A percentile compares a stretch with the other conserved stretches of the same genome.
These are phyloP conservation scores for Iguana delicatissima DNA, from an alignment of 2,797 vertebrate genomes.

Conservation along the genomic window DNA sequence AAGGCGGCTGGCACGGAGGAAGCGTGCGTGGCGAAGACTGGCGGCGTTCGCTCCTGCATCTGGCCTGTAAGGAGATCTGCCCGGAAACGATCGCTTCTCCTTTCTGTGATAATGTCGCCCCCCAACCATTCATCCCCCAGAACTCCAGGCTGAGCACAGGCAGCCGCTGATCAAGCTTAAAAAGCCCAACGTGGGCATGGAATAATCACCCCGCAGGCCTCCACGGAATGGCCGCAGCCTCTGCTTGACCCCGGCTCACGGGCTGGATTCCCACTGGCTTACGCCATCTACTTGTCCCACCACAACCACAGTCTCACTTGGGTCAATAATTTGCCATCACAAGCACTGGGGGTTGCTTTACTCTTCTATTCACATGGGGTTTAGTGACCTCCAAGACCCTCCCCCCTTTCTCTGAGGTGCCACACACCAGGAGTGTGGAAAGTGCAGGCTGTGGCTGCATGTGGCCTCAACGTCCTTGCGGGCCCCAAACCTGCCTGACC, in stretches of 20 bases:
- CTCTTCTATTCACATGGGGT: too few species aligned
- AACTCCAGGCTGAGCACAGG: background rate
- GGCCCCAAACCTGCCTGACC: too few species aligned
- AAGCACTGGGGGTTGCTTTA: background rate
- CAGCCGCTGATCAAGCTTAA: background rate
- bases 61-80: background rate
- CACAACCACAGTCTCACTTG: background rate
- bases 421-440: background rate
- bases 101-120: background rate
- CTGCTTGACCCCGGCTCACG: background rate
- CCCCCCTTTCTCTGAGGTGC: background rate
- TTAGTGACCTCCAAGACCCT: background rate
- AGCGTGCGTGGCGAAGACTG: constrained; percentile 41
- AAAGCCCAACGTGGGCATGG: background rate
- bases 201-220: background rate
- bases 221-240: background rate
- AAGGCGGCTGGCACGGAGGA: constrained; percentile 43
- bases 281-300: background rate
- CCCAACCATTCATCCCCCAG: background rate
- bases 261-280: background rate
- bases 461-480: too few species aligned
- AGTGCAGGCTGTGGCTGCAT: too few species aligned
- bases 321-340: too few species aligned
- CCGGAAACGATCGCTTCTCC: background rate
- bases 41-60: constrained; percentile 10